Percentiles rank a stretch among this genome's conserved stretches.
Conservation (phyloP, 2,797 vertebrate genomes). For the Pantherophis vulpinus region DNA sequence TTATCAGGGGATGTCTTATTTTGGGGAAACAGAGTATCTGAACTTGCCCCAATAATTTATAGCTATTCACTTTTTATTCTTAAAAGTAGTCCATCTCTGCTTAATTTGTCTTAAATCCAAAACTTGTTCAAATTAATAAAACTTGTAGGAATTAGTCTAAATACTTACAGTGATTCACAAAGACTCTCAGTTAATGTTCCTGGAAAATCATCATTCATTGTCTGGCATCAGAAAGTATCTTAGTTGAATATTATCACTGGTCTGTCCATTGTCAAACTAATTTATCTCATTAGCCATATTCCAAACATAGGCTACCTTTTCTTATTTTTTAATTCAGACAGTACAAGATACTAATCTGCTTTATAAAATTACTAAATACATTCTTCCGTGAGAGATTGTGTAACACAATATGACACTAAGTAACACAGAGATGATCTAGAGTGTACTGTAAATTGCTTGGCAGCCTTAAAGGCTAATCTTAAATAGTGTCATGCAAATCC, state of each 20-base stretch:
- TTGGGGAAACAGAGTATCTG: not conserved
- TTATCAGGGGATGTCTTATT: too few species aligned
- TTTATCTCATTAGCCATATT: slow-evolving; percentile 7
- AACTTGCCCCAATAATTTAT: not conserved
- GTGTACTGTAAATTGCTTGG: not conserved
- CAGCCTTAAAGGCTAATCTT: not conserved
- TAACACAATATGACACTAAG: slow-evolving; percentile 9
- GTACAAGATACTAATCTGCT: slow-evolving; percentile 21
- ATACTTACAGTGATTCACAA: not conserved
- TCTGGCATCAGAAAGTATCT: not conserved
- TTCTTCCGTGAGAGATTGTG: not conserved
- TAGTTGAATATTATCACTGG: not conserved
- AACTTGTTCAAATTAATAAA: not conserved
- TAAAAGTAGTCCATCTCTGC: not conserved
- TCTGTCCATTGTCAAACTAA: not conserved
- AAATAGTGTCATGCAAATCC: slow-evolving; percentile 14
- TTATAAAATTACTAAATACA: slow-evolving; percentile 22
- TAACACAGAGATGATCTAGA: slow-evolving; percentile 3
- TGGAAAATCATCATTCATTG: not conserved
- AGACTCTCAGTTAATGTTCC: not conserved
- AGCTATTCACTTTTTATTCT: not conserved
- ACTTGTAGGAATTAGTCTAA: not conserved
- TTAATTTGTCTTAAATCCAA: not conserved
- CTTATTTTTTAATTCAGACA: slow-evolving; percentile 14
- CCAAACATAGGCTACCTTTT: not conserved